Base-by-base conservation (phyloP, 2,113 vertebrate genomes). In the Eudyptes chrysolophus region DNA sequence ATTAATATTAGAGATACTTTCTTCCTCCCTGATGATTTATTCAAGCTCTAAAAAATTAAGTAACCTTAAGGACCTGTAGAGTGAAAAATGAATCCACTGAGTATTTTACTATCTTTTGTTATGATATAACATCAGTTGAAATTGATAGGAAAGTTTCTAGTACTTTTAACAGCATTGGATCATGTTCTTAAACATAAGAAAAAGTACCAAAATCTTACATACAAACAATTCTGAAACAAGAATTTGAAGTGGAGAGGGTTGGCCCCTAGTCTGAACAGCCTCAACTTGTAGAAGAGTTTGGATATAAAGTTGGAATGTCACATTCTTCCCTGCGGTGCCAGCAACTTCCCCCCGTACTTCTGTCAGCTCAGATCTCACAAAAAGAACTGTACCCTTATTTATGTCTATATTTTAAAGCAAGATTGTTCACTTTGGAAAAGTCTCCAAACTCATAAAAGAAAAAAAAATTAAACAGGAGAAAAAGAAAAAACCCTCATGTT, bases 31-130 rank as follows among this genome's bases (percentile, higher is more conserved):
- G 30, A 68, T 79, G 38, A 79, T 64, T 94, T 92, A 81, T 75
- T 90, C 68, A 91, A 92, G 20, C 19, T 84, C 36, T 77, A 84
- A 84, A 92, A 86, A 81, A 36, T 16, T 57, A 89, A 84, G 48
- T 64, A 81, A 86, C 7, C 27, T 79, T 61, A 91, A 87, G 30
- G 36, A 84, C 65, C 14, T 44, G 11, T 36, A 75, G 68, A 77
- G n/a, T 49, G 46, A 93, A 79, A 95, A 89, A 75, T 40, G 2
- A 93, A 72, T 68, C 64, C 55, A 36, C 26, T 36, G 48, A 84
- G 38, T 51, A 77, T 75, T 89, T 78, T 81, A 54, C 49, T 94
- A 55, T 61, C n/a, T 92, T 89, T 77, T 55, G 20, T 64, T 90
- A 34, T 82, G 24, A 68, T 68, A 24, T 21, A 92, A 65, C 21